These are phyloP conservation scores for Hydrolagus colliei DNA, from an alignment of 2,797 vertebrate genomes.

Conservation along the genomic window DNA sequence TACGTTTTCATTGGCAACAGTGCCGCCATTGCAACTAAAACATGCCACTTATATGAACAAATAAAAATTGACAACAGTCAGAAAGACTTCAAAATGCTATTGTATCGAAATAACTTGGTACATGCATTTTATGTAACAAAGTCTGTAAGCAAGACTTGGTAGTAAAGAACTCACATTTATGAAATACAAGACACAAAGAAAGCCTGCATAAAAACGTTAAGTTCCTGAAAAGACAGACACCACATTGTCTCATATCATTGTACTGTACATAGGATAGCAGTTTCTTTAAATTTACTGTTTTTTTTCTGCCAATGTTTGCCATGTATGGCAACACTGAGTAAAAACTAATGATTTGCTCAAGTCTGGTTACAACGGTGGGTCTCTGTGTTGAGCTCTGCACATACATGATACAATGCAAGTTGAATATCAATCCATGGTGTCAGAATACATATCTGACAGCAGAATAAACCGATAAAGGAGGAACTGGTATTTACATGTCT, in stretches of 20 bases:
- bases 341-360: too few species aligned
- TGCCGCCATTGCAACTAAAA: not conserved
- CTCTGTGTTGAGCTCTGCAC: too few species aligned
- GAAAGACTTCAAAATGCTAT: not conserved
- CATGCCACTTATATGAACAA: not conserved
- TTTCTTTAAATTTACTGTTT: too few species aligned
- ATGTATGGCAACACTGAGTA: too few species aligned
- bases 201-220: not conserved
- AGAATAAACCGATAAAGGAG: too few species aligned
- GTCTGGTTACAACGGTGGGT: too few species aligned
- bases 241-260: not conserved
- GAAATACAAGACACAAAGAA: not conserved
- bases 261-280: not conserved
- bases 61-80: not conserved
- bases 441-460: too few species aligned
- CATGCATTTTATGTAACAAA: not conserved
- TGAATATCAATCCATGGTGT: too few species aligned
- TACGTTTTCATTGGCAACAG: not conserved
- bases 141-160: not conserved
- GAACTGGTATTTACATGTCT: too few species aligned
- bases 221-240: not conserved
- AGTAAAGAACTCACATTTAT: not conserved
- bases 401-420: too few species aligned
- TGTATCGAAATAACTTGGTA: not conserved
- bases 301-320: too few species aligned